Evolutionary conservation across 1,140 invertebrate species (phyloP), one percentile per base, ranked within the genome.

Genomic region (Drosophila repletoides): DNA sequence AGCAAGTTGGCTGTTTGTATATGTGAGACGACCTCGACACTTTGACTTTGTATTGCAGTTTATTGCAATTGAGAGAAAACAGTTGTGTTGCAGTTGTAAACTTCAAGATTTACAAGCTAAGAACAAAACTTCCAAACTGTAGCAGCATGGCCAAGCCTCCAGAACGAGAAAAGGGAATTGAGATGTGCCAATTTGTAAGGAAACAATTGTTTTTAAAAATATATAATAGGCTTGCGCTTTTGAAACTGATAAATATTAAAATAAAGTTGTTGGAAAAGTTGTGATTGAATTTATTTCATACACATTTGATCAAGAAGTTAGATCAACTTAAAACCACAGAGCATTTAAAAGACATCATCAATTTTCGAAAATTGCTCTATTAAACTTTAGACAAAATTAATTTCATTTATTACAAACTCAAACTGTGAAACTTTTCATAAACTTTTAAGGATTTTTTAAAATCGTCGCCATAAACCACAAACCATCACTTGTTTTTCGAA

Each of bases 41-140:
- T 45, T 24, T 46, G 61, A 56, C 41, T 64, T 46, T 64, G 17
- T 56, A 24, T 33, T 22, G 41, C 52, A 56, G 31, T 40, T 56
- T 40, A 46, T 38, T 56, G 38, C 59, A 43, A 45, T 36, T 43
- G 15, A 26, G 38, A 12, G n/a, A 24, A 5, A 33, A 28, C 40
- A 56, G 26, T 45, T 45, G 38, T 29, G 19, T 19, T 26, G 26
- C 51, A 34, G 51, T 46, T 51, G 56, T 51, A 60, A 51, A 40
- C 56, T 60, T 41, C 24, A 24, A 43, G 28, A 55, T 43, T 64
- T 48, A 59, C 43, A 48, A 36, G 21, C 31, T 19, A 33, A 52
- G 31, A 52, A 52, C 33, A 52, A 19, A 36, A 52, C 31, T 52
- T 52, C 36, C 34, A 12, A 4, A 34, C 33, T 33, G 19, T n/a